These are phyloP conservation scores for Calliopum simillimum DNA, from an alignment of 2,888 invertebrate genomes.

Conservation along the genomic window DNA sequence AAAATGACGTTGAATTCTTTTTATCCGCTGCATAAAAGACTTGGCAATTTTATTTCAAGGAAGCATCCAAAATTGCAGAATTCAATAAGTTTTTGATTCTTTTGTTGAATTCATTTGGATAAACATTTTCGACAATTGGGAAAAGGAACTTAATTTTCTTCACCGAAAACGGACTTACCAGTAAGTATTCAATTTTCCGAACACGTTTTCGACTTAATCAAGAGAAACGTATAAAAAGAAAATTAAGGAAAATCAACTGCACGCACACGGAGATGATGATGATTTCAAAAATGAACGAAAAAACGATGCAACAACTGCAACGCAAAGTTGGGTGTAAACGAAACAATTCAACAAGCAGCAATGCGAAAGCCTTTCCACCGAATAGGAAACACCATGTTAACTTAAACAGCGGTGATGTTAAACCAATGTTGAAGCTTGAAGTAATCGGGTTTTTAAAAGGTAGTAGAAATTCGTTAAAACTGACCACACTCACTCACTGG, in stretches of 20 bases:
- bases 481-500: too few species aligned
- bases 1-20: not conserved
- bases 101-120: not conserved
- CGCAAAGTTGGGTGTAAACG: not conserved
- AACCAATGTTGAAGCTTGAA: not conserved
- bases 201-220: slow-evolving; percentile 60
- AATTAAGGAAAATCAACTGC: slow-evolving; percentile 38
- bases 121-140: too few species aligned
- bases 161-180: not conserved
- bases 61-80: not conserved
- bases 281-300: not conserved
- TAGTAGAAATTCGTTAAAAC: too few species aligned
- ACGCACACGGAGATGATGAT: slow-evolving; percentile 27
- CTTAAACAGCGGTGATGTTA: not conserved
- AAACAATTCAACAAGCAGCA: not conserved
- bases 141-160: too few species aligned
- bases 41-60: not conserved
- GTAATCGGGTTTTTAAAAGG: too few species aligned
- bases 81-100: not conserved
- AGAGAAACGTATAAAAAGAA: slow-evolving; percentile 30
- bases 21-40: not conserved
- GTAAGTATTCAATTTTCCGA: slow-evolving; percentile 48
- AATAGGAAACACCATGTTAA: not conserved
- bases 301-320: slow-evolving; percentile 10
- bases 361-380: not conserved